Conservation (phyloP, 2,113 vertebrate genomes). For the Coptodon bakossiorum region DNA sequence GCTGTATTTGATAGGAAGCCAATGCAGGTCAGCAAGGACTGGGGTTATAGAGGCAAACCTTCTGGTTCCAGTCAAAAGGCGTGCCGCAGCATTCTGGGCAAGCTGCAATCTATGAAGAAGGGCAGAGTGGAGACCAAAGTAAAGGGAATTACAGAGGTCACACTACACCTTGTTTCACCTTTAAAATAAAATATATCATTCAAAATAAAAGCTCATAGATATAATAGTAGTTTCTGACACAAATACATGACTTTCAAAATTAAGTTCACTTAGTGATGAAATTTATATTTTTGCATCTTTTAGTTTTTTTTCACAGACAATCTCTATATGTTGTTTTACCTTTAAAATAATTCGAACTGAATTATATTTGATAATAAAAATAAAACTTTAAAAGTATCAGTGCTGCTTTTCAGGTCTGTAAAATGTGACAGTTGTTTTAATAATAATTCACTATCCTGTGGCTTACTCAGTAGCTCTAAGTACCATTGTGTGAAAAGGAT, state of each 20-base stretch:
- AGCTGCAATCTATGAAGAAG: no score
- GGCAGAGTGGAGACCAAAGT: no score
- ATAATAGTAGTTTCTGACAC: neutral
- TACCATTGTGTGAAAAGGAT: neutral
- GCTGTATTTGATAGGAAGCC: no score
- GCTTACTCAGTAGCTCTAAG: neutral
- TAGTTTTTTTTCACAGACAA: neutral
- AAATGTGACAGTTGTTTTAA: neutral
- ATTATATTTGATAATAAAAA: neutral
- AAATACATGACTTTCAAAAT: neutral
- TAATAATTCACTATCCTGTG: no score
- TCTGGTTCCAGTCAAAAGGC: no score
- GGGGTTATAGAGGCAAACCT: no score
- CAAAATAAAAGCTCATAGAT: neutral
- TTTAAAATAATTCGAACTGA: neutral
- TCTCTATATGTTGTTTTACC: neutral
- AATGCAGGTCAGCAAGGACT: no score
- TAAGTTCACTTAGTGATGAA: neutral
- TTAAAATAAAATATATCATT: neutral
- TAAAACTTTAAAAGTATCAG: neutral
- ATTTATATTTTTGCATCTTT: neutral
- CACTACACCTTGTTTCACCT: no score
- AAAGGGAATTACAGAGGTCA: no score
- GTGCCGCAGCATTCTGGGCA: no score
- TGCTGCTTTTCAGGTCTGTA: neutral